Evolutionary conservation across 2,888 invertebrate species (phyloP), one percentile per base, ranked within the genome.

Genomic region (Bugula neritina): DNA sequence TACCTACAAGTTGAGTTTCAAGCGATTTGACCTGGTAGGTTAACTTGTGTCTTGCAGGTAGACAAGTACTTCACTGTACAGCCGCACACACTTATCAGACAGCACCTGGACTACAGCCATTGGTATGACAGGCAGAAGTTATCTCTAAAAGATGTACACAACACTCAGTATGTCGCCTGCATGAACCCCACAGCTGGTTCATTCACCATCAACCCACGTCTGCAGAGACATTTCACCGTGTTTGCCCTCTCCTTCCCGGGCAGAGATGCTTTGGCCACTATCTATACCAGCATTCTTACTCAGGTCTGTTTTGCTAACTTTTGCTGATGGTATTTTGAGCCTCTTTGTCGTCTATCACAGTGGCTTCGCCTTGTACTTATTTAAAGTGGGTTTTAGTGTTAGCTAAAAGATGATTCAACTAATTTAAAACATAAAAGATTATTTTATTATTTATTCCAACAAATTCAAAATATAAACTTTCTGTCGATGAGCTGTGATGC

Each of bases 181-280:
- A 97, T 97, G 96, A 97, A 97, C 86, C 97, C 97, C 0, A 96
- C 96, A 0, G 94, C 96, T 34, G 97, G 97, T 69, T 94, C 94
- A 80, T 97, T 97, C 80, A 95, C 95, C 1, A 94, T 97, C 76
- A 95, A 96, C 86, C 93, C 96, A 0, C 88, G 97, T 75, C 87
- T 97, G 10, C 79, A 85, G 84, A 78, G 86, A 34, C 85, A 86
- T 74, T 86, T 86, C 79, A 82, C 81, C 73, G 84, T 85, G 69
- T 84, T 85, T 79, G 84, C 86, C 43, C 79, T 86, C 72, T 93
- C 93, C 85, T 93, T 92, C 80, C 93, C 93, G 0, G 90, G 91
- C 76, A 75, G 76, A 10, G 95, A 97, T 70, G 91, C 95, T 0
- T 86, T 96, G 73, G 90, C 90, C 73, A 90, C 89, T 54, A 97